phyloP scores from a whole-genome alignment of 1,140 invertebrate genomes.

The Pteromalus puparum region DNA sequence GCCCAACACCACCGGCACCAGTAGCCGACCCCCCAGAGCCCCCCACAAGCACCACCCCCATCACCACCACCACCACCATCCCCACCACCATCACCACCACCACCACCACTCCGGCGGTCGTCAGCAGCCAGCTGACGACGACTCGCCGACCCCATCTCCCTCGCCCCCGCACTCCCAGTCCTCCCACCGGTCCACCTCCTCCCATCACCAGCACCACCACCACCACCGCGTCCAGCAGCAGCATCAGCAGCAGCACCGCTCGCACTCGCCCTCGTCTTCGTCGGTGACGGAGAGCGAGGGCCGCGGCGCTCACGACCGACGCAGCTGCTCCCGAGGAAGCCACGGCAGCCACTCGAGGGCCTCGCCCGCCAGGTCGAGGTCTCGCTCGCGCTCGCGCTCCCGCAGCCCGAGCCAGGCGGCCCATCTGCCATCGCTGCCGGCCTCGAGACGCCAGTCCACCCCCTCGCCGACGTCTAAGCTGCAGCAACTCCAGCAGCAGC shows the following conservation, averaged over 20 bases:
- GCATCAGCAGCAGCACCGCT: constrained; percentile 57
- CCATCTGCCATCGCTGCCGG: constrained; percentile 52
- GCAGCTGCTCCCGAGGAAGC: constrained; percentile 13
- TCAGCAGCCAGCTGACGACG: constrained; percentile 38
- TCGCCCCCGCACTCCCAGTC: constrained; percentile 51
- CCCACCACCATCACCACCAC: constrained; percentile 42
- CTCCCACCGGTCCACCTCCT: constrained; percentile 31
- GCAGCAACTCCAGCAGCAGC: constrained; percentile 56
- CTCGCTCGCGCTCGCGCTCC: background rate
- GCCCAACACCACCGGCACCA: constrained; percentile 57
- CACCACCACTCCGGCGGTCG: constrained; percentile 40
- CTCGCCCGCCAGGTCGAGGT: constrained; percentile 39
- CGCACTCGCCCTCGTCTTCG: constrained; percentile 60
- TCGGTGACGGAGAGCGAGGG: constrained; percentile 50
- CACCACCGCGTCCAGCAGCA: constrained; percentile 52
- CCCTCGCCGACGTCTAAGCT: constrained; percentile 51
- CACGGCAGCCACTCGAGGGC: background rate
- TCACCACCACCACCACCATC: constrained; percentile 50
- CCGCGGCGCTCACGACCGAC: background rate
- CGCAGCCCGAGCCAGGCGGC: constrained; percentile 60
- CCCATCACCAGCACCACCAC: constrained; percentile 36
- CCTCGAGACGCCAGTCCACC: constrained; percentile 53
- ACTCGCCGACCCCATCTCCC: constrained; percentile 52
- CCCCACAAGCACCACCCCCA: constrained; percentile 50
- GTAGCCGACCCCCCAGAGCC: constrained; percentile 41